Evolutionary conservation across 2,888 invertebrate genomes (phyloP), one percentile per base, ranked within the genome.

Genomic region (Agrilus cyanescens): DNA sequence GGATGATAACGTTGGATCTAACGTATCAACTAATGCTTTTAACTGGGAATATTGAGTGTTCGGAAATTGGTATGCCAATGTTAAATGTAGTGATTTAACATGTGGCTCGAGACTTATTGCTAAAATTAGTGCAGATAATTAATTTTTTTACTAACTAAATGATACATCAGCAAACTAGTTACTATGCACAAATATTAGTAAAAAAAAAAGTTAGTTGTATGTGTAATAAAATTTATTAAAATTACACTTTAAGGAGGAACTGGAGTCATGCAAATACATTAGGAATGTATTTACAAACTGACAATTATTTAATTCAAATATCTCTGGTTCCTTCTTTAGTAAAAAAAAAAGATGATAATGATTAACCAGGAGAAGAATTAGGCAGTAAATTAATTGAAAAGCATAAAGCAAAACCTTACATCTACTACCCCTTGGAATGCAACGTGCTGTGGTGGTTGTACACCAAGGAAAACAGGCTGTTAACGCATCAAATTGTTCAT

Each of bases 41-140:
- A 93, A 71, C 41, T 75, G 68, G 46, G 81, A 76, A 57, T 79
- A 88, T 40, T 82, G 79, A 14, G 73, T 70, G 55, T 75, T 73
- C 12, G 82, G 78, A 65, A 91, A 93, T 66, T 88, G 87, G 69
- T 91, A 91, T 13, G 90, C 90, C 58, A 93, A 69, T 6, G 90
- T 89, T 55, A 93, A 72, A 66, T 93, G 91, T 40, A 91, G 71
- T 8, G 87, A 85, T 63, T 90, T 89, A 40, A 84, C 81, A 60
- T 85, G 84, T 0, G 85, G 82, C 61, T 88, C 86, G 57, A 84
- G 69, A 57, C 76, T 78, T 53, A 84, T 78, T 13, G 81, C 82
- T 81, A 67, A 45, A 68, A 59, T 56, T 53, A 41, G 37, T 41
- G 46, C 38, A 29, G 45, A 46, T 41, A 41, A 30, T 46, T 25